A percentile compares a stretch with the other conserved stretches of the same genome.
These are phyloP conservation scores for Drosophila prosaltans DNA, from an alignment of 1,140 invertebrate genomes.

Conservation along the genomic window DNA sequence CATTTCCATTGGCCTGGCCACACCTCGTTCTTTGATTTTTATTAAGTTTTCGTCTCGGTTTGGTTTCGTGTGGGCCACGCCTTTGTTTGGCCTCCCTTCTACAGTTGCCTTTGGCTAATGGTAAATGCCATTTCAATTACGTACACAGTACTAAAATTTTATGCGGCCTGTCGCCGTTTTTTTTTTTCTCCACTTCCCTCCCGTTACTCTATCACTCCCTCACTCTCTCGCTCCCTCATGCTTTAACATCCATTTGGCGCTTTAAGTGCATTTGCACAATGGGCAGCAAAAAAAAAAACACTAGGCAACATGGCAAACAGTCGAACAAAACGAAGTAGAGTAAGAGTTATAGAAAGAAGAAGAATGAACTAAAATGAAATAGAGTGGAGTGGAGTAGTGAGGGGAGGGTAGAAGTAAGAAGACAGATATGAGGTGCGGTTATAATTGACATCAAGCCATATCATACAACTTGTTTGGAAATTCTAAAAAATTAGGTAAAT, in stretches of 20 bases:
- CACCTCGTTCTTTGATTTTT: constrained; percentile 77
- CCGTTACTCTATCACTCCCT: neutral
- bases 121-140: constrained; percentile 78
- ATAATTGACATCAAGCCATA: constrained; percentile 48
- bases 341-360: neutral
- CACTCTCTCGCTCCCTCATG: constrained; percentile 19
- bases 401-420: neutral
- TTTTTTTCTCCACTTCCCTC: constrained; percentile 17
- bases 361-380: neutral
- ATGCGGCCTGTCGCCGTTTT: constrained; percentile 67
- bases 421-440: constrained; percentile 25
- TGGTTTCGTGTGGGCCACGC: constrained; percentile 55
- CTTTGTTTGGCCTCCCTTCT: constrained; percentile 29
- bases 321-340: neutral
- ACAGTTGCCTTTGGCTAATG: constrained; percentile 54
- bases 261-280: constrained; percentile 77
- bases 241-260: constrained; percentile 69
- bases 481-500: neutral
- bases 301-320: constrained; percentile 20
- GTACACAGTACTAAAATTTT: constrained; percentile 77
- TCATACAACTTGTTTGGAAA: neutral
- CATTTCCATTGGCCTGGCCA: constrained; percentile 42
- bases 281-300: constrained; percentile 32
- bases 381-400: neutral
- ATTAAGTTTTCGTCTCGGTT: constrained; percentile 67